phyloP scores from a whole-genome alignment of 1,140 invertebrate genomes.

The Cydia strobilella region DNA sequence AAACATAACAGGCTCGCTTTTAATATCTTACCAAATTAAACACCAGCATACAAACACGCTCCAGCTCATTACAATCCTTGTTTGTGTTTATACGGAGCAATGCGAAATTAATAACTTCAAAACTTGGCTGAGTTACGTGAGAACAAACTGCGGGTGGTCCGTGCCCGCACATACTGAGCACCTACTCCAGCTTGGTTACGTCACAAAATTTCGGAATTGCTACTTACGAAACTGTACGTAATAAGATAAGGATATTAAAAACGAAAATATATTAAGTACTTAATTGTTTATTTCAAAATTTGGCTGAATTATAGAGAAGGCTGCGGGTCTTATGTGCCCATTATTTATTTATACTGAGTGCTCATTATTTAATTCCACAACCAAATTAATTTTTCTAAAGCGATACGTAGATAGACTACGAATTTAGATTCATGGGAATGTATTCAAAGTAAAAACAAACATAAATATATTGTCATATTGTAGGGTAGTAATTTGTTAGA shows the following conservation, averaged over 20 bases:
- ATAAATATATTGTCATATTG: too few relatives aligned
- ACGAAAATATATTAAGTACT: not conserved
- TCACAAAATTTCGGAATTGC: not conserved
- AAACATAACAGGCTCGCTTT: slow-evolving; percentile 5
- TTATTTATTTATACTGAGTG: too few relatives aligned
- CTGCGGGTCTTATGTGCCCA: too few relatives aligned
- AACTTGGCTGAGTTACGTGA: slow-evolving; percentile 15
- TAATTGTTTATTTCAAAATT: too few relatives aligned
- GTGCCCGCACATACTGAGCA: slow-evolving; percentile 24
- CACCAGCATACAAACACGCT: slow-evolving; percentile 17
- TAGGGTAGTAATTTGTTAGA: too few relatives aligned
- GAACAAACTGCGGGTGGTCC: slow-evolving; percentile 5
- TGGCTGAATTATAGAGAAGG: too few relatives aligned
- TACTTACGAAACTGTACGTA: not conserved
- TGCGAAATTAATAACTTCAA: slow-evolving; percentile 28
- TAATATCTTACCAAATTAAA: slow-evolving; percentile 32
- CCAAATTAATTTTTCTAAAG: too few relatives aligned
- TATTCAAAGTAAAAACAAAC: too few relatives aligned
- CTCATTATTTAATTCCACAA: too few relatives aligned
- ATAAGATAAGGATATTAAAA: not conserved
- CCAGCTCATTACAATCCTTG: slow-evolving; percentile 32
- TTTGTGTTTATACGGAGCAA: slow-evolving; percentile 31
- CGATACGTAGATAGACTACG: not conserved
- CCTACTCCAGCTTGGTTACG: not conserved
- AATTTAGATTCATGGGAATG: too few relatives aligned